Conservation (phyloP, 2,888 invertebrate species). For the Platycnemis pennipes region DNA sequence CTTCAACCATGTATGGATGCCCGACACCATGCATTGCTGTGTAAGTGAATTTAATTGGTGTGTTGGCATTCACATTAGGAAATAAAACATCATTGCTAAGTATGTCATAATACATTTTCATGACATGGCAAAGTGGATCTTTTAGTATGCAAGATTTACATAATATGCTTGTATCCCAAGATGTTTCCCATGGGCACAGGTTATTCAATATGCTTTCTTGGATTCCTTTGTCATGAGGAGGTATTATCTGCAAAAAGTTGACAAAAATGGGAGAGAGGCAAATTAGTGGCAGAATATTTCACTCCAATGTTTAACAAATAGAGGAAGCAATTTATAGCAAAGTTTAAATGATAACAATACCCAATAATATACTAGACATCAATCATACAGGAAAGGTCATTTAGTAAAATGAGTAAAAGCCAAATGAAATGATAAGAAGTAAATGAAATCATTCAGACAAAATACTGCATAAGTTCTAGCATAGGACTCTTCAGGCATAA, state of each 20-base stretch:
- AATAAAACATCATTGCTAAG: slow-evolving; percentile 82
- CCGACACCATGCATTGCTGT: slow-evolving; percentile 99
- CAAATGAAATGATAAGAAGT: no score
- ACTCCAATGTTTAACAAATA: no score
- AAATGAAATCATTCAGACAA: no score
- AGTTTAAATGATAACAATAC: no score
- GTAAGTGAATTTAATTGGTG: slow-evolving; percentile 88
- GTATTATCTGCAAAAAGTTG: slow-evolving; percentile 85
- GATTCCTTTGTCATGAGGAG: slow-evolving; percentile 94
- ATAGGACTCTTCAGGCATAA: no score
- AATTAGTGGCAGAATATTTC: no score
- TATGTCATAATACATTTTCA: slow-evolving; percentile 84
- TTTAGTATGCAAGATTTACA: slow-evolving; percentile 81
- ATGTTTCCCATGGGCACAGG: slow-evolving; percentile 87
- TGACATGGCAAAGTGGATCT: slow-evolving; percentile 86
- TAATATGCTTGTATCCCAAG: slow-evolving; percentile 88
- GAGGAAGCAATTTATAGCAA: no score
- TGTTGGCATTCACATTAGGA: slow-evolving; percentile 81
- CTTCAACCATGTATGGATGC: slow-evolving; percentile 86
- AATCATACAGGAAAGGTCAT: no score
- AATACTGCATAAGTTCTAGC: no score
- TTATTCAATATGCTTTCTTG: slow-evolving; percentile 88
- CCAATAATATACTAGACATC: no score
- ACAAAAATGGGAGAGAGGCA: no score
- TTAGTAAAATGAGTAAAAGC: no score